Base-by-base conservation (phyloP, 2,888 invertebrate genomes). In the Cephus pygmeus region DNA sequence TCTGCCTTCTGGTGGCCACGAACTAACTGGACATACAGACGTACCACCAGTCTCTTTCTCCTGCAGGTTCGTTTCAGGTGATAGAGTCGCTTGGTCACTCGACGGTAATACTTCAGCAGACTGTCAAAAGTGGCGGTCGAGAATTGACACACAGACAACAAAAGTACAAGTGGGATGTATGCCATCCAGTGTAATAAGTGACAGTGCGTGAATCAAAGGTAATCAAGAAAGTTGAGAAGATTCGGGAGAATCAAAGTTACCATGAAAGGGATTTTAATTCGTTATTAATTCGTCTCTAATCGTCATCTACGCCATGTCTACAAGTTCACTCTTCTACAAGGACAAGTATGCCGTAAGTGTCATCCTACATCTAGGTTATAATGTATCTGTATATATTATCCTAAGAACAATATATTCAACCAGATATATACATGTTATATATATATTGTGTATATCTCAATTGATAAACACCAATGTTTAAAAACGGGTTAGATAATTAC, bases 1-100 rank as follows among this genome's bases (percentile, higher is more conserved):
- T 89, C 87, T 89, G 88, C 86, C 82, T 82, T 79, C 83, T 83
- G 84, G 85, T 85, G 87, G 88, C 87, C 86, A 85, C 87, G 84
- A 90, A 87, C 88, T 90, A 90, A 90, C 90, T 90, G 90, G 90
- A 90, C 90, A 89, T 85, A 84, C 87, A 86, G 86, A 71, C 88
- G 83, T 85, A 85, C 84, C 82, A 82, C 83, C 90, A 90, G 90
- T 90, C 88, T 89, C 88, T 89, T 88, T 89, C 88, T 87, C 87
- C 85, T 82, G 83, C 81, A 87, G 88, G 83, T 82, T 85, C 84
- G 87, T 87, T 85, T 84, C 88, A 88, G 88, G 87, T 87, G 88
- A 84, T 82, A 82, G 79, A 77, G 56, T 6, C 69, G 73, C 77
- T 35, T 75, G 69, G 56, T 69, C 36, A 56, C 71, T 31, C 33